phyloP scores from a whole-genome alignment of 2,113 vertebrate genomes.

The Scatophagus argus region DNA sequence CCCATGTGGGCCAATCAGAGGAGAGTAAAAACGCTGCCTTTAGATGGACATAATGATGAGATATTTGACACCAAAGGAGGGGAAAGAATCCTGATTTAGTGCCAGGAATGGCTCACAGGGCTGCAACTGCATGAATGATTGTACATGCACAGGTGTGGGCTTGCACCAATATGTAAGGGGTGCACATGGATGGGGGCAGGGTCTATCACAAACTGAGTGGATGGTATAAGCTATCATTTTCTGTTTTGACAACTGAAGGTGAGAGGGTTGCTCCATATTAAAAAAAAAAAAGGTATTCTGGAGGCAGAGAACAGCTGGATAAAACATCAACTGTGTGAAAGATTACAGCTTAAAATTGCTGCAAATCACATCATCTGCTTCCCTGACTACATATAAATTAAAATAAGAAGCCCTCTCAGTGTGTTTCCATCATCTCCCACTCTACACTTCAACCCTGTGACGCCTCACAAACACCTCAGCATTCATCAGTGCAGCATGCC shows the following conservation, averaged over 20 bases:
- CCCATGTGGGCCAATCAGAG: conserved; percentile 33
- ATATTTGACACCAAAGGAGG: conserved; percentile 26
- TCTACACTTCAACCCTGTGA: conserved; percentile 11
- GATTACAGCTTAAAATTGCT: conserved; percentile 6
- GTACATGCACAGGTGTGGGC: background rate
- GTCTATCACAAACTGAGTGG: background rate
- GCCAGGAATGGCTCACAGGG: background rate
- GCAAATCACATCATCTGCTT: background rate
- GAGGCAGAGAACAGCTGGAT: background rate
- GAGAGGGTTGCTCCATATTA: background rate
- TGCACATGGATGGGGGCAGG: background rate
- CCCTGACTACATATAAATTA: conserved; percentile 8
- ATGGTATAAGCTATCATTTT: background rate
- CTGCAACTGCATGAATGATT: background rate
- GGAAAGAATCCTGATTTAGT: background rate
- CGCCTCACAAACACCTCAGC: conserved; percentile 54
- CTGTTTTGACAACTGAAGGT: background rate
- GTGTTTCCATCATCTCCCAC: conserved; percentile 24
- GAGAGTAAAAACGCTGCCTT: conserved; percentile 23
- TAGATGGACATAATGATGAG: conserved; percentile 32
- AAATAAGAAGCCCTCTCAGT: background rate
- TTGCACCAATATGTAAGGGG: background rate
- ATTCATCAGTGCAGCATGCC: conserved; percentile 26
- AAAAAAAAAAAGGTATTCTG: background rate
- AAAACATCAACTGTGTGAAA: conserved; percentile 17